Evolutionary conservation across 2,888 invertebrate species (phyloP).

Genomic region (Crocallis elinguaria): DNA sequence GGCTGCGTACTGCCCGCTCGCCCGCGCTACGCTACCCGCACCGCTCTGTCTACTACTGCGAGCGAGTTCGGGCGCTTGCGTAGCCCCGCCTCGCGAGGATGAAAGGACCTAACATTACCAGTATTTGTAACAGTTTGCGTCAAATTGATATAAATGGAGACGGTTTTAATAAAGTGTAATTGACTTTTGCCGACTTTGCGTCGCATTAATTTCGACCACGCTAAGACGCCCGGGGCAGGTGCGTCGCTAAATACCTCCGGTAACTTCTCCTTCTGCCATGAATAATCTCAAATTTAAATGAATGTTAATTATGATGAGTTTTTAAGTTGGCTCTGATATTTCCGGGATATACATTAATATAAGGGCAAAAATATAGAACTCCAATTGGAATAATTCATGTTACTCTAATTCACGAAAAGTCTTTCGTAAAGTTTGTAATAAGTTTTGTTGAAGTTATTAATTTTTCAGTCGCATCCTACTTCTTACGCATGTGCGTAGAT

Average conservation of each 20-base stretch:
- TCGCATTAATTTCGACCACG: slow-evolving; percentile 83
- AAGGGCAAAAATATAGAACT: slow-evolving; percentile 15
- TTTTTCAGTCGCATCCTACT: not conserved
- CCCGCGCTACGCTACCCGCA: slow-evolving; percentile 56
- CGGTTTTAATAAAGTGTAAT: slow-evolving; percentile 85
- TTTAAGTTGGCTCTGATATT: slow-evolving; percentile 66
- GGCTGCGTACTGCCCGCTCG: slow-evolving; percentile 54
- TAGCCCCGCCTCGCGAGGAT: slow-evolving; percentile 80
- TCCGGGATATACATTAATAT: slow-evolving; percentile 34
- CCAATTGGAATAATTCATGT: slow-evolving; percentile 10
- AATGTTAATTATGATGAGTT: slow-evolving; percentile 80
- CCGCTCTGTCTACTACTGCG: slow-evolving; percentile 54
- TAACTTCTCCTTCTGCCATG: slow-evolving; percentile 74
- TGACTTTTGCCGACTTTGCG: slow-evolving; percentile 84
- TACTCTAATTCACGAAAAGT: slow-evolving; percentile 3
- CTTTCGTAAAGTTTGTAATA: slow-evolving; percentile 12
- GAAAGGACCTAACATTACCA: slow-evolving; percentile 83
- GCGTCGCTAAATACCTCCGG: slow-evolving; percentile 77
- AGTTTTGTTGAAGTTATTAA: slow-evolving; percentile 5
- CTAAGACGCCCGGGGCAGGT: slow-evolving; percentile 82
- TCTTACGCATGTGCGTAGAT: not conserved
- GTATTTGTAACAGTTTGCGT: slow-evolving; percentile 85
- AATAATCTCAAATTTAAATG: slow-evolving; percentile 81
- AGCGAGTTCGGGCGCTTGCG: slow-evolving; percentile 71
- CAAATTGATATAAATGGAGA: slow-evolving; percentile 85